phyloP scores from a whole-genome alignment of 2,113 vertebrate species.

The Corvus cornix region DNA sequence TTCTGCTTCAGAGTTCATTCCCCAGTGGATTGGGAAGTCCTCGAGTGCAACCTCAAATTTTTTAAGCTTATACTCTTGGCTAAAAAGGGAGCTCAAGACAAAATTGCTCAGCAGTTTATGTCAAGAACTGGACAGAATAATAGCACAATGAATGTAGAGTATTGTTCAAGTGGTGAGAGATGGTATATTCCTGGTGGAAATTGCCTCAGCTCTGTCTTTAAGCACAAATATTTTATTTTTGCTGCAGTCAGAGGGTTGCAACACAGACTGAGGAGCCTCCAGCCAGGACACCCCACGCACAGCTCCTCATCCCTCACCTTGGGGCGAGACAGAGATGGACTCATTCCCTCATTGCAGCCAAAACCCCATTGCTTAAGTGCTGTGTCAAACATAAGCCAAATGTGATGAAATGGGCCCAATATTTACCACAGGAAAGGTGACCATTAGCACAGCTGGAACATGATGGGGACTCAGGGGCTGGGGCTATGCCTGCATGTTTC shows the following conservation, averaged over 20 bases:
- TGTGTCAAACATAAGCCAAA: background rate
- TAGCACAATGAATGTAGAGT: rapidly evolving
- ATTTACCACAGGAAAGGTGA: constrained; percentile 25
- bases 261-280: background rate
- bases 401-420: constrained; percentile 18
- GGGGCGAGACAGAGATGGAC: background rate
- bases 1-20: constrained; percentile 22
- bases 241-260: background rate
- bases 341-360: background rate
- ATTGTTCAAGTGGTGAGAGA: background rate
- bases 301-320: constrained; percentile 5
- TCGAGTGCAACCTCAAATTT: background rate
- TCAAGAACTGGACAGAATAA: background rate
- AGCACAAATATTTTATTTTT: constrained; percentile 6
- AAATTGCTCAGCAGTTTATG: background rate
- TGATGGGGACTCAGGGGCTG: background rate
- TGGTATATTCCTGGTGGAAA: background rate
- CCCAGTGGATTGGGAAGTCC: background rate
- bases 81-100: background rate
- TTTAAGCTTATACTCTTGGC: background rate
- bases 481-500: rapidly evolving
- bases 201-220: background rate
- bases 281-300: background rate
- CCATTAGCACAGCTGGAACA: background rate
- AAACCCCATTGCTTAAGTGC: background rate